These are phyloP conservation scores for Lontra canadensis DNA, from an alignment of 2,113 vertebrate species.

Conservation along the genomic window DNA sequence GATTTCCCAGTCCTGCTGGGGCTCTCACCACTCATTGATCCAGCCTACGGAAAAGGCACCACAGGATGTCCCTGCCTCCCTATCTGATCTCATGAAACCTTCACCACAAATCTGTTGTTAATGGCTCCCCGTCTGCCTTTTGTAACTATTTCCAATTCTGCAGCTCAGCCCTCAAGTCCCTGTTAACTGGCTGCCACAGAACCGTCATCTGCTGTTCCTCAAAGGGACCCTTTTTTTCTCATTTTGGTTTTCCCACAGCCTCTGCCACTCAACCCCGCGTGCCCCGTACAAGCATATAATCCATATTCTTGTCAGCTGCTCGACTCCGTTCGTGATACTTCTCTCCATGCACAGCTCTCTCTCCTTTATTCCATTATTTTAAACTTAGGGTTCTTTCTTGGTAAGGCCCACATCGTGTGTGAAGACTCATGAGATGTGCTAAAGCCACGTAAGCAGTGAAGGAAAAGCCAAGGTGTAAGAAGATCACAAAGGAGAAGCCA, in stretches of 20 bases:
- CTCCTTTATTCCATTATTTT: not conserved
- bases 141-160: not conserved
- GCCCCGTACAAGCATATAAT: rapidly evolving
- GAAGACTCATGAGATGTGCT: not conserved
- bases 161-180: not conserved
- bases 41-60: not conserved
- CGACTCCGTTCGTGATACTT: not conserved
- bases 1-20: not conserved
- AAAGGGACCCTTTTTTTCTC: not conserved
- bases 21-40: not conserved
- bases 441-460: not conserved
- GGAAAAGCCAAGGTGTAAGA: not conserved
- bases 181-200: not conserved
- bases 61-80: not conserved
- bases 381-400: not conserved
- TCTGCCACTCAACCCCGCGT: not conserved
- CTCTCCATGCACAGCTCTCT: not conserved
- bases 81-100: rapidly evolving
- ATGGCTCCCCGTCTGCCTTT: not conserved
- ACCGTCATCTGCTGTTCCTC: not conserved
- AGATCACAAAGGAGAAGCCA: not conserved
- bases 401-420: not conserved
- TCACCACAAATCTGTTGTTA: not conserved
- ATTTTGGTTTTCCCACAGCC: not conserved
- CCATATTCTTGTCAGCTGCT: not conserved